A percentile compares a stretch with the other conserved stretches of the same genome.
phyloP scores from a whole-genome alignment of 2,888 invertebrate species.

The Achlya flavicornis region DNA sequence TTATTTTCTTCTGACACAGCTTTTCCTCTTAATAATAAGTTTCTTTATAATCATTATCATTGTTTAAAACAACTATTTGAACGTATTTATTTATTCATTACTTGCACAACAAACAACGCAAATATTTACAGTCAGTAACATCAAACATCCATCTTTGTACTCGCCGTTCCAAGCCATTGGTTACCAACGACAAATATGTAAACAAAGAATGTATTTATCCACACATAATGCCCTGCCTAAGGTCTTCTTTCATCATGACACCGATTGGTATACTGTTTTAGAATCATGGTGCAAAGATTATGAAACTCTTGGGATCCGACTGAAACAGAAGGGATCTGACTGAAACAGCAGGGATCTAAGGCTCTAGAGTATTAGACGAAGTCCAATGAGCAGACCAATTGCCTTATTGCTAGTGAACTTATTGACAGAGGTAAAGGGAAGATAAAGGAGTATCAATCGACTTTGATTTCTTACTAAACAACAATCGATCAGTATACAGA shows the following conservation, averaged over 20 bases:
- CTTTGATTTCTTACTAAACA: too few relatives aligned
- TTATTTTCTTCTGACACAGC: too few relatives aligned
- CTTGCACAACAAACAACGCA: conserved; percentile 1
- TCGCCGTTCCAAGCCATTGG: conserved; percentile 18
- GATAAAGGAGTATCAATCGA: too few relatives aligned
- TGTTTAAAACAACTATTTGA: neutral
- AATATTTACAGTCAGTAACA: conserved; percentile 1
- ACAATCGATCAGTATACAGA: too few relatives aligned
- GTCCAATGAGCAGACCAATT: too few relatives aligned
- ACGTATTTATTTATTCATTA: conserved; percentile 5
- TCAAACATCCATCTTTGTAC: conserved; percentile 7
- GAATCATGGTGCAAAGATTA: neutral
- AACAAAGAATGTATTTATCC: conserved; percentile 31
- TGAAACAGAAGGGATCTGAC: too few relatives aligned
- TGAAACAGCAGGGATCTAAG: too few relatives aligned
- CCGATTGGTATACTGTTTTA: neutral
- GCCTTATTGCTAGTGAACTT: too few relatives aligned
- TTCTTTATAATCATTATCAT: too few relatives aligned
- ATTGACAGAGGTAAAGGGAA: too few relatives aligned
- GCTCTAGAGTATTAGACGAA: too few relatives aligned
- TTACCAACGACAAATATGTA: conserved; percentile 44
- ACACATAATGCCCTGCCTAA: conserved; percentile 12
- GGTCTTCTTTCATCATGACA: conserved; percentile 16
- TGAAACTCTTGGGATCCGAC: neutral
- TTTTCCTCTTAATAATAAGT: too few relatives aligned